Base-by-base conservation (phyloP, 1,140 invertebrate species). In the Araneus ventricosus region DNA sequence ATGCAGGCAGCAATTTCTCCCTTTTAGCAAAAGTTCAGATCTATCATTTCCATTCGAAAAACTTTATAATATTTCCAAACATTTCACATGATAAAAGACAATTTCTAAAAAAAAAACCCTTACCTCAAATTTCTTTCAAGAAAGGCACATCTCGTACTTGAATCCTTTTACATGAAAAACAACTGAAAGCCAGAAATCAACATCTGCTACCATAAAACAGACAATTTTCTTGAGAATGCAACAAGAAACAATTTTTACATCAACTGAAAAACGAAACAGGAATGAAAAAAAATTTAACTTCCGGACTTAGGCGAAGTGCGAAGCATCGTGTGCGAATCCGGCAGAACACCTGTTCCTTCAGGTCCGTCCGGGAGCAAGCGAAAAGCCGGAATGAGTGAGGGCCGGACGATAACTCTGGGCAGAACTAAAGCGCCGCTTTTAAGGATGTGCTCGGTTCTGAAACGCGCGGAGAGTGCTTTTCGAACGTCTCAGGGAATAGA, bases 281-380 rank as follows among this genome's bases (percentile, higher is more conserved):
- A 63, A 20, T 24, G 59, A 20, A n/a, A n/a, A 63, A n/a, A 63
- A n/a, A 3, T 24, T 63, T 63, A 7, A 63, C 22, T 24, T 22
- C 22, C 22, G n/a, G 59, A 22, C n/a, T 24, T n/a, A 0, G 59
- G 20, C 7, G 27, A 70, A 70, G 24, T 14, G n/a, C 6, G 67
- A 3, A 17, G 30, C 67, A 34, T 34, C 70, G 70, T 34, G 30
- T 20, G 4, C 5, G 27, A 30, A 34, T 75, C 70, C 30, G 0
- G 4, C 14, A 34, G 30, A 34, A 34, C 70, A 75, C 70, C 70
- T 75, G 70, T 75, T 75, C 30, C 8, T 75, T 20, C 20, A 75
- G 70, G 70, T 75, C 70, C 30, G 70, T 75, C 70, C 30, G 70
- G 70, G 70, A 75, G 70, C 70, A 34, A 75, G 30, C 34, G 70